Evolutionary conservation across 1,140 invertebrate species (phyloP).

Genomic region (Drosophila rufa): DNA sequence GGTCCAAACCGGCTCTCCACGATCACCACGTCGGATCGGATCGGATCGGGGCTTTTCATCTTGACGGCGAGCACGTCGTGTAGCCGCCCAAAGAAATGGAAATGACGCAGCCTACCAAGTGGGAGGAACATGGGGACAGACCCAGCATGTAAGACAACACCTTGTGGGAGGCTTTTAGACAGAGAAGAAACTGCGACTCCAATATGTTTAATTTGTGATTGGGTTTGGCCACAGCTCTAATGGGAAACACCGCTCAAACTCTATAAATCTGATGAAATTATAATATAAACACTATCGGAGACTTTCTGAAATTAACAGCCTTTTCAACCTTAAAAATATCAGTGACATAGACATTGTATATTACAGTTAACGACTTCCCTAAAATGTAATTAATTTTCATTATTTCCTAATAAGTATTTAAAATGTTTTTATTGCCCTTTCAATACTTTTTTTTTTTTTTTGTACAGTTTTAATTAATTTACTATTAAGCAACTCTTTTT

Average conservation of each 20-base stretch:
- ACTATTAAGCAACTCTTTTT: not conserved
- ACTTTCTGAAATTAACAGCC: not conserved
- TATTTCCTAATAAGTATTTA: not conserved
- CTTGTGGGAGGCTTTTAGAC: conserved; percentile 23
- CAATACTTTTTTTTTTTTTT: not conserved
- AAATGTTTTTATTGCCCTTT: not conserved
- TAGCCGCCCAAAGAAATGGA: conserved; percentile 45
- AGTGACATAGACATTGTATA: not conserved
- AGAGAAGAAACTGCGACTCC: not conserved
- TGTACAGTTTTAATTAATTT: not conserved
- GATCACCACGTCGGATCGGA: conserved; percentile 1
- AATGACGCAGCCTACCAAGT: conserved; percentile 47
- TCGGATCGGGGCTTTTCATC: conserved; percentile 50
- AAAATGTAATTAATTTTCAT: not conserved
- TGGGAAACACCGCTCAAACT: not conserved
- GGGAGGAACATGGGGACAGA: conserved; percentile 34
- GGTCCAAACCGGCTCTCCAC: conserved; percentile 42
- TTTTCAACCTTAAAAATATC: accelerated
- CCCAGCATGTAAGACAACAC: conserved; percentile 24
- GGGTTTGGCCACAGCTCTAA: not conserved
- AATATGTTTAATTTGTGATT: not conserved
- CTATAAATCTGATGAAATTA: not conserved
- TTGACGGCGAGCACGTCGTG: conserved; percentile 36
- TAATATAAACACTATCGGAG: no score
- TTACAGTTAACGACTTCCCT: not conserved